Base-by-base conservation (phyloP, 2,797 vertebrate species). In the Heliangelus exortis region DNA sequence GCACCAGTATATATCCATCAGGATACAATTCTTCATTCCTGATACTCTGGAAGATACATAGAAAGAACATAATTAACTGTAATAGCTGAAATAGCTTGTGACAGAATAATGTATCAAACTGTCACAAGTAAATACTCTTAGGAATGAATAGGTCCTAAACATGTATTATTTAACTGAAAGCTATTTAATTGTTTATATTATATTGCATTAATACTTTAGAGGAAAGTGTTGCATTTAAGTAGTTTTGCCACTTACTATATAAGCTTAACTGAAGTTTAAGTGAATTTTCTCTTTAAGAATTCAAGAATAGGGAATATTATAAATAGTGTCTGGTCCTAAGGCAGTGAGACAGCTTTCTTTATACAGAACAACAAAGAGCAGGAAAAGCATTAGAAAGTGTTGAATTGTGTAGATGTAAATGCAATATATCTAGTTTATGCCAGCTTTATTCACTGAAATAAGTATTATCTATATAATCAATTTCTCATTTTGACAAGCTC, bases 161-260 rank as follows among this genome's bases (percentile, higher is more conserved):
- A 96, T 96, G 4, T 12, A 92, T 96, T 94, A 95, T 96, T 96
- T 87, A 96, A 58, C 50, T 31, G 11, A 77, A 75, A 89, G 21
- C 57, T 95, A 74, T 94, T 96, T 87, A 95, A 95, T 89, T 93
- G 93, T 92, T 96, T 94, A 91, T 90, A 77, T 89, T 80, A 54
- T 68, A 66, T 84, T 89, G 89, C 84, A 92, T 96, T 89, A 95
- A 96, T 89, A 89, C 9, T 93, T 93, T 17, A 94, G 31, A 74
- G 12, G 51, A 85, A 68, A 95, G 59, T 69, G 84, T 95, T 95
- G 59, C 43, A 75, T 20, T 87, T 84, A 83, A 92, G 61, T 62
- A n/a, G 20, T 89, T 91, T 54, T 95, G 62, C 22, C 87, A 81
- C 28, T 91, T 87, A 55, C 31, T 63, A 20, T 28, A 51, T 66